Evolutionary conservation across 2,888 invertebrate species (phyloP).

Genomic region (Archaeoteleia sp.): DNA sequence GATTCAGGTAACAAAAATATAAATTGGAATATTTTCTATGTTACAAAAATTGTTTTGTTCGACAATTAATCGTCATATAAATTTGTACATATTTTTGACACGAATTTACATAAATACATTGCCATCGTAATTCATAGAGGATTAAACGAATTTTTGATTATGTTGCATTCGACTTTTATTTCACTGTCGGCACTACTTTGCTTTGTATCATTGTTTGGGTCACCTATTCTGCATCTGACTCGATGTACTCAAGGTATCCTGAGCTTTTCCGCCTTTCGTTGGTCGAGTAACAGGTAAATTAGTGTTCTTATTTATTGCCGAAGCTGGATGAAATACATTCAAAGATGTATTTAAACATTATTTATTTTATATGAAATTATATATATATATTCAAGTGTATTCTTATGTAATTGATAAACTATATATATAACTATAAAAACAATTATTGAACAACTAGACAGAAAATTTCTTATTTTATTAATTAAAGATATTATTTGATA

Average conservation of each 20-base stretch:
- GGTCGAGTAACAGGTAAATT: conserved; percentile 53
- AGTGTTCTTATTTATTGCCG: conserved; percentile 14
- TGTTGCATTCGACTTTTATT: conserved; percentile 64
- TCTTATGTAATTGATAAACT: no score
- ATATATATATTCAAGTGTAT: neutral
- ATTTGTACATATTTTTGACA: conserved; percentile 46
- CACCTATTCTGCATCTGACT: conserved; percentile 57
- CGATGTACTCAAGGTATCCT: conserved; percentile 60
- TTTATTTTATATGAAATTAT: conserved; percentile 3
- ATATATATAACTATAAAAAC: no score
- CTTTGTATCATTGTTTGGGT: conserved; percentile 57
- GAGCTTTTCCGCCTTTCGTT: conserved; percentile 22
- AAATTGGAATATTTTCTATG: no score
- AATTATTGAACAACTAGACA: no score
- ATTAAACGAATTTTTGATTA: conserved; percentile 66
- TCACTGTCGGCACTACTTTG: conserved; percentile 58
- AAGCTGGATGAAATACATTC: conserved; percentile 33
- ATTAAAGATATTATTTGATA: no score
- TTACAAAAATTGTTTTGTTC: conserved; percentile 12
- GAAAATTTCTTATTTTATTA: no score
- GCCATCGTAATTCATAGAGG: conserved; percentile 51
- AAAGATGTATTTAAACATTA: conserved; percentile 13
- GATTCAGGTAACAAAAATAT: conserved; percentile 20
- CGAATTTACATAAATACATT: conserved; percentile 29
- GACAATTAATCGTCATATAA: conserved; percentile 23